Conservation (phyloP, 2,888 invertebrate genomes). For the Artemia sinica region DNA sequence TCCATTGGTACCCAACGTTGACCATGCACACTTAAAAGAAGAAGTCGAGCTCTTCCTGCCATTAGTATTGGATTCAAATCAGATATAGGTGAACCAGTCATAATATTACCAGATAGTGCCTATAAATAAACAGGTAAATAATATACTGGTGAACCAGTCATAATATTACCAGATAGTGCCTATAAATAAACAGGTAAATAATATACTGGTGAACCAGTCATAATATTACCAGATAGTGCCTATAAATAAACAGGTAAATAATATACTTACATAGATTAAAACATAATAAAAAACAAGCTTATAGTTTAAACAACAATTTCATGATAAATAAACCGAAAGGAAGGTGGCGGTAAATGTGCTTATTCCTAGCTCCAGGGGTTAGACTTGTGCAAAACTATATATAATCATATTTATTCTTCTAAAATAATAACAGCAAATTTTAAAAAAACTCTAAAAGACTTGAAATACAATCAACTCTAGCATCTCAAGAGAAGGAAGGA, state of each 20-base stretch:
- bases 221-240: conserved; percentile 78
- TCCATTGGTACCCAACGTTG: conserved; percentile 47
- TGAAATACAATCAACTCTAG: too few relatives aligned
- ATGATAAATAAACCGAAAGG: too few relatives aligned
- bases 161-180: conserved; percentile 78
- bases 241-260: conserved; percentile 43
- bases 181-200: conserved; percentile 62
- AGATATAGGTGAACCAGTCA: conserved; percentile 89
- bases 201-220: conserved; percentile 89
- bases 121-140: conserved; percentile 54
- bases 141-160: conserved; percentile 89
- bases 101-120: conserved; percentile 78
- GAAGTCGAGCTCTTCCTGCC: conserved; percentile 41
- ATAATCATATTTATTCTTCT: too few relatives aligned
- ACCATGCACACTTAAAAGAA: conserved; percentile 23
- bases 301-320: too few relatives aligned
- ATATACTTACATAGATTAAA: conserved; percentile 30
- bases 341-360: too few relatives aligned
- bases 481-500: too few relatives aligned
- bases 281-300: too few relatives aligned
- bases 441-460: too few relatives aligned
- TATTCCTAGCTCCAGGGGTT: too few relatives aligned
- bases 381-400: too few relatives aligned
- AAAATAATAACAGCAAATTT: too few relatives aligned
- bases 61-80: conserved; percentile 83